Percentiles rank a stretch among this genome's conserved stretches.
These are phyloP conservation scores for Semnopithecus entellus DNA, from an alignment of 2,113 vertebrate genomes.

Conservation along the genomic window DNA sequence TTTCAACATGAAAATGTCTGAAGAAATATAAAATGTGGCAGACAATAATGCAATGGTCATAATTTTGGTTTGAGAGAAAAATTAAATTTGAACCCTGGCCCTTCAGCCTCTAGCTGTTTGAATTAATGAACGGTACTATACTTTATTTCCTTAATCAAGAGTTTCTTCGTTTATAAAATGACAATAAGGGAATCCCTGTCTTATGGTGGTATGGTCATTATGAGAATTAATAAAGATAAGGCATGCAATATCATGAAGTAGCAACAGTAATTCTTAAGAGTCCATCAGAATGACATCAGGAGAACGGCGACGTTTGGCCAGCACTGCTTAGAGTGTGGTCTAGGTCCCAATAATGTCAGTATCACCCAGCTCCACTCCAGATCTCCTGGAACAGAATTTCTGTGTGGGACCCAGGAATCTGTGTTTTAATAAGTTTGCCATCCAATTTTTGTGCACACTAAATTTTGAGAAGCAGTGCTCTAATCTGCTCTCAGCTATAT, in stretches of 20 bases:
- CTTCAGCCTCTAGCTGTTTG: background rate
- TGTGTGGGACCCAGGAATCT: background rate
- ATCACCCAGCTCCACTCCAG: rapidly evolving
- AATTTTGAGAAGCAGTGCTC: background rate
- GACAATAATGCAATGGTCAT: background rate
- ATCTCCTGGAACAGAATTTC: background rate
- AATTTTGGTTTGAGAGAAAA: background rate
- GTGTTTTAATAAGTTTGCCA: background rate
- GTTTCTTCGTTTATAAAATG: background rate
- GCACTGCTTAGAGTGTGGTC: rapidly evolving
- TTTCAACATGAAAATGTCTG: background rate
- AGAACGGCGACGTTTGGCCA: background rate
- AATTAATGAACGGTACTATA: background rate
- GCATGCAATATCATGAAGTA: background rate
- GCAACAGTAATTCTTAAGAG: background rate
- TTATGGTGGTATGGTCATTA: background rate
- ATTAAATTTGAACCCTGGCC: background rate
- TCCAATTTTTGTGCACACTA: background rate
- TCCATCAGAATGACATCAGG: background rate
- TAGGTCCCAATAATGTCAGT: background rate
- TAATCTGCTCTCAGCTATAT: background rate
- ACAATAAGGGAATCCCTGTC: background rate
- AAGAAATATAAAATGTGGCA: background rate
- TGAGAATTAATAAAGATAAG: background rate
- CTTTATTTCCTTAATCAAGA: background rate